Percentiles rank a stretch among this genome's conserved stretches.
Conservation (phyloP, 2,113 vertebrate genomes). For the Chionis minor region DNA sequence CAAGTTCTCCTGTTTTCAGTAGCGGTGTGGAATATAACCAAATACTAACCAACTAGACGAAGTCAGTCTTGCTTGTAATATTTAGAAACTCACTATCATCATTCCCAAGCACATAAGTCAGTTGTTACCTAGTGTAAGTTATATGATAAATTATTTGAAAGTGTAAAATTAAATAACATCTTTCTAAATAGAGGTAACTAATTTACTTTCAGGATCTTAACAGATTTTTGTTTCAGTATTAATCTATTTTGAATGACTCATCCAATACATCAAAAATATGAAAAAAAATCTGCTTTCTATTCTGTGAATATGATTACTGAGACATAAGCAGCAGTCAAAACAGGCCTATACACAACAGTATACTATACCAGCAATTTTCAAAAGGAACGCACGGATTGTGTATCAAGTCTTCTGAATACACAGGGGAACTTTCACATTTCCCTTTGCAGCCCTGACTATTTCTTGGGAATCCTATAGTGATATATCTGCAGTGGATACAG, state of each 20-base stretch:
- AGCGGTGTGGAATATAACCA: neutral
- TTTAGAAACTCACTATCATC: neutral
- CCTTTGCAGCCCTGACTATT: neutral
- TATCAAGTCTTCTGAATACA: neutral
- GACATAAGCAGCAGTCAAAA: neutral
- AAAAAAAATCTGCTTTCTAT: neutral
- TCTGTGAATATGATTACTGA: neutral
- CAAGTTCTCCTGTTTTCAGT: neutral
- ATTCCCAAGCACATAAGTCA: neutral
- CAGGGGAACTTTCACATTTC: neutral
- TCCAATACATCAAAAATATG: neutral
- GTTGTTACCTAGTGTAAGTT: neutral
- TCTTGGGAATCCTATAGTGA: neutral
- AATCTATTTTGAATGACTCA: neutral
- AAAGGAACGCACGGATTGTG: neutral
- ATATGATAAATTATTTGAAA: neutral
- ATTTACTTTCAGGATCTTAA: neutral
- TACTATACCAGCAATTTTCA: neutral
- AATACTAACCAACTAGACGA: neutral
- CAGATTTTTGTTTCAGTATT: neutral
- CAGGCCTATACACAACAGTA: neutral
- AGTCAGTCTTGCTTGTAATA: neutral
- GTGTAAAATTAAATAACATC: neutral
- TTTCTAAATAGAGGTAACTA: neutral
- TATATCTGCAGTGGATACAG: neutral